Percentiles rank a stretch among this genome's conserved stretches.
Evolutionary conservation across 2,113 vertebrate species (phyloP).

Genomic region (Pomatostomus ruficeps): DNA sequence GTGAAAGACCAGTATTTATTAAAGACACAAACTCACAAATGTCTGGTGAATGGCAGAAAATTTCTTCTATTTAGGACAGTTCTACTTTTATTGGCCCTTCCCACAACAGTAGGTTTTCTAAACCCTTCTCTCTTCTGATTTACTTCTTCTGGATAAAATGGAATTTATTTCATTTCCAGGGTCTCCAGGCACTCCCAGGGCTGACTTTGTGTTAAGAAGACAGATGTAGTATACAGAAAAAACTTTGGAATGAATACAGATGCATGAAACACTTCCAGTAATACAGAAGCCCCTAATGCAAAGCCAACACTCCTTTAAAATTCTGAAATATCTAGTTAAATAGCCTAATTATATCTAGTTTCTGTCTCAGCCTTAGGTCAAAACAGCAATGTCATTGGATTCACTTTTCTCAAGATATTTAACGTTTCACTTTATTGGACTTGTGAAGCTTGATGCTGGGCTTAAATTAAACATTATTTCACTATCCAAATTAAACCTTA

Average conservation of each 20-base stretch:
- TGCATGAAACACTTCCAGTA: not conserved
- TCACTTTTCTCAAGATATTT: not conserved
- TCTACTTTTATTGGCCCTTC: not conserved
- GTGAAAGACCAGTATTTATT: not conserved
- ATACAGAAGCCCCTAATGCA: not conserved
- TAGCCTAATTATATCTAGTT: not conserved
- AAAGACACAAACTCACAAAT: not conserved
- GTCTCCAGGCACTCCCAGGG: not conserved
- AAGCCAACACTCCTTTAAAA: not conserved
- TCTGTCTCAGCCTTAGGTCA: not conserved
- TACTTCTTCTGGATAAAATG: not conserved
- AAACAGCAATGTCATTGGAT: not conserved
- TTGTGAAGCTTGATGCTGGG: not conserved
- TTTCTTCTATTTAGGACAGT: not conserved
- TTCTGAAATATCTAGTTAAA: not conserved
- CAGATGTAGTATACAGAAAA: not conserved
- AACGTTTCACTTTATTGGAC: not conserved
- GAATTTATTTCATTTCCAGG: not conserved
- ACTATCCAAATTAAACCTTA: not conserved
- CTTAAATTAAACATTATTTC: no score
- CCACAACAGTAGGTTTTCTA: not conserved
- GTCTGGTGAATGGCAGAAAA: not conserved
- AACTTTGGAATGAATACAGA: not conserved
- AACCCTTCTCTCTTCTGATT: not conserved
- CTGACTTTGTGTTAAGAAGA: not conserved